A percentile compares a stretch with the other conserved stretches of the same genome.
phyloP scores from a whole-genome alignment of 2,797 vertebrate genomes.

The Perdix hodgsoniae region DNA sequence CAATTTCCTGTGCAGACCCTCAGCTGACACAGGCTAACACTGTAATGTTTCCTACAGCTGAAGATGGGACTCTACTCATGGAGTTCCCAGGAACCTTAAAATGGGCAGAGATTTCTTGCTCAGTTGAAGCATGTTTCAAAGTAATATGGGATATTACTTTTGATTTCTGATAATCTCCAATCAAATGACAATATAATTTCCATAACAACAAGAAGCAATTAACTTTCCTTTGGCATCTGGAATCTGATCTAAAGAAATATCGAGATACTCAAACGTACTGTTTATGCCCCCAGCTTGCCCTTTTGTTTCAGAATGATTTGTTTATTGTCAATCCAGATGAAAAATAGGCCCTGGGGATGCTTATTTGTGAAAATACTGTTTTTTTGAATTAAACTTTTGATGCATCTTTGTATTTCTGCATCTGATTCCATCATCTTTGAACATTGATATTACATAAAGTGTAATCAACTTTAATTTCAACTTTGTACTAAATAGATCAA shows the following conservation, averaged over 20 bases:
- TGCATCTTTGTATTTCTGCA: slow-evolving; percentile 22
- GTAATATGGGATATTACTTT: neutral
- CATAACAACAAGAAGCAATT: neutral
- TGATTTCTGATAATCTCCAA: neutral
- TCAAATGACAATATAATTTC: neutral
- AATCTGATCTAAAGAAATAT: neutral
- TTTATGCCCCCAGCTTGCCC: neutral
- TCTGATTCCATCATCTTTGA: neutral
- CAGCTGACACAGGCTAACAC: neutral
- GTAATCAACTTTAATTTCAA: neutral
- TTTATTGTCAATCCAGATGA: neutral
- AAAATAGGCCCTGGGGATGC: neutral
- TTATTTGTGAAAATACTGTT: neutral
- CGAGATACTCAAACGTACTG: neutral
- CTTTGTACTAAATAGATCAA: neutral
- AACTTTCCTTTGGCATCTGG: neutral
- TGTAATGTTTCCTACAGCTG: neutral
- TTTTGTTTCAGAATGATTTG: neutral
- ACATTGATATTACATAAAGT: neutral
- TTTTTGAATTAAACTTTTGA: neutral
- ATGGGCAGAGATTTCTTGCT: neutral
- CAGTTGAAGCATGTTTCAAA: neutral
- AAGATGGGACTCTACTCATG: neutral
- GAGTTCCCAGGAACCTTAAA: neutral
- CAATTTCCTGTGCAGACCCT: neutral